Evolutionary conservation across 2,888 invertebrate genomes (phyloP).

Genomic region (Spodoptera littoralis): DNA sequence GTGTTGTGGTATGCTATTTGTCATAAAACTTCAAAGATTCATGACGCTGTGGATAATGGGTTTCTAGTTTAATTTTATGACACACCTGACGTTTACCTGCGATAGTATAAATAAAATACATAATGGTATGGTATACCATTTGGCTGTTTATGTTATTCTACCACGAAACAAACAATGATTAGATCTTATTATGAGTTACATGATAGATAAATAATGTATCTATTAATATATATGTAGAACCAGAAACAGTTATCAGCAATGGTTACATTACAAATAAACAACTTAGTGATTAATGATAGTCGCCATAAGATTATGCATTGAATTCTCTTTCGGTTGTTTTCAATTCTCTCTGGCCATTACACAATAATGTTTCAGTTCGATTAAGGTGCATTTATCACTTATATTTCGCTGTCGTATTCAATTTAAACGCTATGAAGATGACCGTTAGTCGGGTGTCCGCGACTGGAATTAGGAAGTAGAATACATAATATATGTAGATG

Average conservation of each 20-base stretch:
- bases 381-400: constrained; percentile 71
- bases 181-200: too few relatives aligned
- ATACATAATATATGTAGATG: constrained; percentile 58
- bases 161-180: too few relatives aligned
- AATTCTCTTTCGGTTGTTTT: constrained; percentile 60
- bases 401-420: constrained; percentile 73
- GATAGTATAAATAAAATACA: too few relatives aligned
- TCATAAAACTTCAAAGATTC: constrained; percentile 46
- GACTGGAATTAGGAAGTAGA: constrained; percentile 51
- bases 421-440: constrained; percentile 69
- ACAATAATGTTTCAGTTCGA: constrained; percentile 63
- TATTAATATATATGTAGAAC: constrained; percentile 6
- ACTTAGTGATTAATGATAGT: constrained; percentile 49
- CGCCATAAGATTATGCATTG: constrained; percentile 62
- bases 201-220: too few relatives aligned
- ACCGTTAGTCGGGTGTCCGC: constrained; percentile 68
- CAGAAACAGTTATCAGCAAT: constrained; percentile 20
- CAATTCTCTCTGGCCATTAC: constrained; percentile 66
- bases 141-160: too few relatives aligned
- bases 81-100: too few relatives aligned
- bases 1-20: constrained; percentile 53
- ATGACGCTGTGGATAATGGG: constrained; percentile 9
- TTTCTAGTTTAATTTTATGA: too few relatives aligned
- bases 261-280: constrained; percentile 24
- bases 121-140: too few relatives aligned